Evolutionary conservation across 1,140 invertebrate genomes (phyloP).

Genomic region (Nasonia longicornis): DNA sequence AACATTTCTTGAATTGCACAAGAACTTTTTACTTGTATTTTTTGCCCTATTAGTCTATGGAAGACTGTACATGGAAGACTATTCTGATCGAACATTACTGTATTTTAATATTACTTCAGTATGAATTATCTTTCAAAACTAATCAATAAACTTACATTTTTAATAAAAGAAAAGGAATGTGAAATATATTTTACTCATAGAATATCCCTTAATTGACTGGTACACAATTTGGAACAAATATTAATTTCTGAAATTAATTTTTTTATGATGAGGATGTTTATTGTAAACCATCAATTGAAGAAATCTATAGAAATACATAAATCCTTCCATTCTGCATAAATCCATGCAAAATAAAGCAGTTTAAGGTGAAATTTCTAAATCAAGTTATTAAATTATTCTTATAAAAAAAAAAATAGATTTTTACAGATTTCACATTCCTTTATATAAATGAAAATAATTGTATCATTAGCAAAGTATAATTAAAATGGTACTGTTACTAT

Average conservation of each 20-base stretch:
- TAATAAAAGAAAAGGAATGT: slow-evolving; percentile 35
- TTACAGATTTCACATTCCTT: slow-evolving; percentile 39
- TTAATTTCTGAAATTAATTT: not conserved
- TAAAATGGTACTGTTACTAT: slow-evolving; percentile 12
- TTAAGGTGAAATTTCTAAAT: not conserved
- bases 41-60: slow-evolving; percentile 37
- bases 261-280: not conserved
- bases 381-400: not conserved
- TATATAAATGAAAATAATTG: slow-evolving; percentile 29
- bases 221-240: not conserved
- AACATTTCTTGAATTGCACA: slow-evolving; percentile 37
- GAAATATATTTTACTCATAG: slow-evolving; percentile 12
- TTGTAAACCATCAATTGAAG: not conserved
- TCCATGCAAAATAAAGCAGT: not conserved
- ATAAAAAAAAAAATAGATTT: not conserved
- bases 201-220: not conserved
- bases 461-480: not conserved
- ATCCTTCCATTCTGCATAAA: not conserved
- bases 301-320: not conserved
- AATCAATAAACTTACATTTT: slow-evolving; percentile 14
- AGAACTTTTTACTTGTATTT: slow-evolving; percentile 34
- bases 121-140: slow-evolving; percentile 11
- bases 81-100: slow-evolving; percentile 29
- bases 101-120: slow-evolving; percentile 35
- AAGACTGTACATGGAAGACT: slow-evolving; percentile 60